Conservation (phyloP, 2,113 vertebrate genomes). For the Philantomba maxwellii region DNA sequence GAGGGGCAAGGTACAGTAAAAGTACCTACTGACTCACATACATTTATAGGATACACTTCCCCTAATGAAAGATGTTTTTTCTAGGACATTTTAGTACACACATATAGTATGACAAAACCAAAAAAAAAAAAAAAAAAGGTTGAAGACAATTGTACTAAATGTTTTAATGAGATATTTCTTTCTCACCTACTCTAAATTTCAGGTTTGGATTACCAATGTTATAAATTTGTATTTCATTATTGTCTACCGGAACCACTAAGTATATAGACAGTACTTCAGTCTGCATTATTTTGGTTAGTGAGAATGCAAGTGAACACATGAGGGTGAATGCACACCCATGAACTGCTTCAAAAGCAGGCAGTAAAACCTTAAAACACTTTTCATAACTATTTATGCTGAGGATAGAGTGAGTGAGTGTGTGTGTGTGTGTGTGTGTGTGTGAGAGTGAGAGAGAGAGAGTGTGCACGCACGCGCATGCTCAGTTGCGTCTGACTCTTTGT, state of each 20-base stretch:
- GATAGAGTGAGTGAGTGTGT: neutral
- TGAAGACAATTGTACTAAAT: neutral
- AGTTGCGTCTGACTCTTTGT: neutral
- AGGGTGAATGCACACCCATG: neutral
- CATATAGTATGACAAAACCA: neutral
- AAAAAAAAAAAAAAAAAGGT: neutral
- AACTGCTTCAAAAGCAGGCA: neutral
- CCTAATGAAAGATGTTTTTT: neutral
- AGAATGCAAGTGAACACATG: neutral
- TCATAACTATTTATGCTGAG: neutral
- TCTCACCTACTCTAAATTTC: neutral
- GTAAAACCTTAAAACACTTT: neutral
- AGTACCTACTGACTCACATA: neutral
- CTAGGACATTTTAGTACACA: neutral
- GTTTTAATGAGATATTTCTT: neutral
- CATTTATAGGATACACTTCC: neutral
- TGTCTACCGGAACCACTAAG: neutral
- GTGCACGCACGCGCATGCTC: rapidly evolving
- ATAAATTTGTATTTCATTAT: neutral
- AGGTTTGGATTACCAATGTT: neutral
- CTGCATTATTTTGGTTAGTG: neutral
- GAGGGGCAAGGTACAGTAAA: neutral
- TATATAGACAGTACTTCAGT: neutral
- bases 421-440: too few species aligned
- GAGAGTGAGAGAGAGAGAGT: too few species aligned